Evolutionary conservation across 2,888 invertebrate genomes (phyloP), one percentile per base, ranked within the genome.

Genomic region (Ormia ochracea): DNA sequence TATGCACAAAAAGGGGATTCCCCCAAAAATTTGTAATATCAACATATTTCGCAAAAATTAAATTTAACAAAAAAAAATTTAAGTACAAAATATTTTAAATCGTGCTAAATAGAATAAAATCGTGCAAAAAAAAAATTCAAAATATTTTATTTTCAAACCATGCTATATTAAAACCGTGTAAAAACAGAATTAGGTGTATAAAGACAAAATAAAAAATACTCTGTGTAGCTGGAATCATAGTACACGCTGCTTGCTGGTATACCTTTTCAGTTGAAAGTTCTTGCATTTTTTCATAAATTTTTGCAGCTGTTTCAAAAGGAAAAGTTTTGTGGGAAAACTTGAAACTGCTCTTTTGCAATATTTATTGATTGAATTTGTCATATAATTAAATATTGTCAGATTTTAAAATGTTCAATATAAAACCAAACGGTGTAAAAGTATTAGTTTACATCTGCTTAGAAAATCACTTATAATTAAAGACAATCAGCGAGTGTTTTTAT

Each of bases 181-280:
- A n/a, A n/a, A n/a, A n/a, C n/a, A n/a, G n/a, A n/a, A n/a, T n/a
- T n/a, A n/a, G n/a, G n/a, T n/a, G n/a, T n/a, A n/a, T n/a, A n/a
- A n/a, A n/a, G n/a, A n/a, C n/a, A n/a, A n/a, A n/a, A n/a, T n/a
- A n/a, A n/a, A n/a, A n/a, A n/a, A n/a, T n/a, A n/a, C n/a, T n/a
- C n/a, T n/a, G 26, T 31, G 31, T 10, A 61, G 17, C 4, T 52
- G 5, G 31, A 61, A 50, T 52, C 33, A 33, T 43, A 43, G 6
- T 1, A 7, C 3, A 14, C 38, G 43, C 12, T 72, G 50, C 23
- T 28, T 14, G n/a, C n/a, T n/a, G 7, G 21, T 41, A 26, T 6
- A 59, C 38, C 28, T 72, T 61, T 38, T 52, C 28, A 50, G 38
- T 54, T 21, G 17, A 36, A 54, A 54, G 63, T 63, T 72, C 43